Evolutionary conservation across 2,888 invertebrate species (phyloP), one percentile per base, ranked within the genome.

Genomic region (Drosophila lacicola): DNA sequence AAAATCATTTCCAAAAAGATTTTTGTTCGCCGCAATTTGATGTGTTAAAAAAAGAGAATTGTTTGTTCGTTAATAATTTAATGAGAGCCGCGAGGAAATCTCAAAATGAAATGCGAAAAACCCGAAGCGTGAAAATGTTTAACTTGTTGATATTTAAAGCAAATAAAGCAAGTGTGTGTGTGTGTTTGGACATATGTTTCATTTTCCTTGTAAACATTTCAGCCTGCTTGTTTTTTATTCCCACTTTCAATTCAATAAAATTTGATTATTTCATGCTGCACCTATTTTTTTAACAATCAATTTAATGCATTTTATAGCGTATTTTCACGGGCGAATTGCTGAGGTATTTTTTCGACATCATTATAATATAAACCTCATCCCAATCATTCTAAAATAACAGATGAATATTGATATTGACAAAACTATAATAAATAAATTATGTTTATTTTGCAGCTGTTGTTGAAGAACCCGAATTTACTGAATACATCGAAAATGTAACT

Each of bases 381-480:
- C 29, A 29, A 9, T 33, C n/a, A 19, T 44, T 11, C 3, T 57
- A 2, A 17, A 14, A 6, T 6, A 13, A 34, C 33, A 39, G 14
- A 44, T 53, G n/a, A 10, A 17, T 19, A n/a, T 6, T n/a, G 19
- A 33, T 2, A 21, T 42, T 47, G n/a, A 36, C 10, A 37, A 44
- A 49, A 29, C 47, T 49, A 19, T 14, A 17, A 11, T 41, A 34
- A 62, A 21, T 37, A 21, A 51, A 49, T 63, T 2, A 1, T 29
- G n/a, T 36, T 42, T 88, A 93, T 93, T 92, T 95, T 95, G 69
- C 94, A 96, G 92, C 78, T 76, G 95, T 96, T 83, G 94, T 95
- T 77, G 96, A 96, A 91, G 97, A 97, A 93, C 98, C 98, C 39
- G 97, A 97, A 93, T 98, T 98, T 93, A 95, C 96, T 71, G 97